Evolutionary conservation across 2,888 invertebrate species (phyloP).

Genomic region (Phania funesta): DNA sequence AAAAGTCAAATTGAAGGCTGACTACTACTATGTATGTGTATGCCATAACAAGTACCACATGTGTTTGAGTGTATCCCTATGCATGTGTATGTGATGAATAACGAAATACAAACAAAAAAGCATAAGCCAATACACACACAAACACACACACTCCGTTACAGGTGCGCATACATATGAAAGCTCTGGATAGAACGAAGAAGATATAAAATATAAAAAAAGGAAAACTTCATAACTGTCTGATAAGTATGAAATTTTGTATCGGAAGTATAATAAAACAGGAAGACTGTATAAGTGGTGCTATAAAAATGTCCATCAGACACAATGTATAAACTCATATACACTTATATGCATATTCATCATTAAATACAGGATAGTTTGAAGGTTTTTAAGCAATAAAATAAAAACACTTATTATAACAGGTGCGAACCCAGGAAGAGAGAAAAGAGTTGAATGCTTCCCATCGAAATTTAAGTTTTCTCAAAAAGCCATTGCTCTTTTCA

Average conservation of each 20-base stretch:
- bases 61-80: not conserved
- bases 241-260: slow-evolving; percentile 45
- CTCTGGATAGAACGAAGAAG: not conserved
- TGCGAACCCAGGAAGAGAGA: no score
- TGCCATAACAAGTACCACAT: no score
- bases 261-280: slow-evolving; percentile 77
- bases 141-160: not conserved
- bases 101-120: slow-evolving; percentile 69
- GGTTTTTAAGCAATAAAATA: no score
- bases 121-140: not conserved
- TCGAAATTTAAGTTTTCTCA: no score
- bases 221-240: slow-evolving; percentile 4
- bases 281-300: no score
- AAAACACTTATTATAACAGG: no score
- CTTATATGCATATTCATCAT: no score
- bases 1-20: slow-evolving; percentile 51
- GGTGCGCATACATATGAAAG: no score
- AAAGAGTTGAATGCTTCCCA: no score
- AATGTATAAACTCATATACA: not conserved
- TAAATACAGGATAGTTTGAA: no score
- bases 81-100: slow-evolving; percentile 70
- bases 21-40: slow-evolving; percentile 10
- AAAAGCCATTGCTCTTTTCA: no score
- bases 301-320: no score
- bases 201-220: not conserved